A percentile compares a stretch with the other conserved stretches of the same genome.
phyloP scores from a whole-genome alignment of 2,797 vertebrate species.

The Pteronotus mesoamericanus region DNA sequence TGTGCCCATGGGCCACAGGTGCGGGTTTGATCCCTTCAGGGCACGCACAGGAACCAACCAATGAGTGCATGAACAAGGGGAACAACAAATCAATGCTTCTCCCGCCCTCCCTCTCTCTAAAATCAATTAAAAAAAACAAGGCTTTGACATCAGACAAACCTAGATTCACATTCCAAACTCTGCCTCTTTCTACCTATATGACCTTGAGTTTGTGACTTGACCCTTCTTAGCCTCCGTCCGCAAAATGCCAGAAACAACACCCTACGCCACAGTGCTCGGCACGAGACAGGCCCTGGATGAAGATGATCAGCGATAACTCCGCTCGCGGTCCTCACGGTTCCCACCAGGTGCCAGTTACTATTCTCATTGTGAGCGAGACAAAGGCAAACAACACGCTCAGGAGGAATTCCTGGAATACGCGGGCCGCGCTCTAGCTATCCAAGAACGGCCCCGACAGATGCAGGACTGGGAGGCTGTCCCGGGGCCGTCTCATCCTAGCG shows the following conservation, averaged over 20 bases:
- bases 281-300: not conserved
- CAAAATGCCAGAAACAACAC: not conserved
- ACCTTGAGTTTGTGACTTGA: not conserved
- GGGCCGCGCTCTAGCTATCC: not conserved
- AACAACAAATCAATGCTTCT: not conserved
- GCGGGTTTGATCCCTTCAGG: not conserved
- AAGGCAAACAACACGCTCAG: not conserved
- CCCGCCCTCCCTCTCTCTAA: not conserved
- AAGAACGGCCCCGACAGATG: not conserved
- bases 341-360: not conserved
- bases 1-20: not conserved
- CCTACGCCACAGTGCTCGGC: not conserved
- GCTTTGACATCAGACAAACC: not conserved
- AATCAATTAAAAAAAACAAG: not conserved
- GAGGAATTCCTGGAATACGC: slow-evolving; percentile 18
- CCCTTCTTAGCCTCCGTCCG: not conserved
- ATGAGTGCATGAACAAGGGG: not conserved
- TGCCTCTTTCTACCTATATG: not conserved
- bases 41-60: not conserved
- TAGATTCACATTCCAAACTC: not conserved
- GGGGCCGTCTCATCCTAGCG: not conserved
- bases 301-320: not conserved
- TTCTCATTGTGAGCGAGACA: not conserved
- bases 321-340: not conserved
- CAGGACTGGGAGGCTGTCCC: not conserved